Conservation (phyloP, 2,888 invertebrate species). For the Eumacrocentrus americanus region DNA sequence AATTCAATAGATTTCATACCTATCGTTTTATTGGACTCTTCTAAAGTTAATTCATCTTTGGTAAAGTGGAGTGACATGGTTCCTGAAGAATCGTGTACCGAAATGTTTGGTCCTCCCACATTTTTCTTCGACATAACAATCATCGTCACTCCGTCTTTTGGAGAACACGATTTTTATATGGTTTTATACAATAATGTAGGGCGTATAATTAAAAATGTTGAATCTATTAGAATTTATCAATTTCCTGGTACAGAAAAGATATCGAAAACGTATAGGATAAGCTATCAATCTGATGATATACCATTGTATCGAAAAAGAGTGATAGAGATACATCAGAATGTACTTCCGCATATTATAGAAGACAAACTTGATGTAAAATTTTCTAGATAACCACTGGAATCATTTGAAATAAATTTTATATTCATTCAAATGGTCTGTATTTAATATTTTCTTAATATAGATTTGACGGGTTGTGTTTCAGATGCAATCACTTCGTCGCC, state of each 20-base stretch:
- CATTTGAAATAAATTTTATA: not conserved
- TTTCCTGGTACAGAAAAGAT: slow-evolving; percentile 44
- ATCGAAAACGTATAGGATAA: slow-evolving; percentile 56
- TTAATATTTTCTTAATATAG: not conserved
- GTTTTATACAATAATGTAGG: slow-evolving; percentile 54
- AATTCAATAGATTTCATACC: slow-evolving; percentile 37
- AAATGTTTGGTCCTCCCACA: slow-evolving; percentile 4
- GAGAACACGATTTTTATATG: slow-evolving; percentile 43
- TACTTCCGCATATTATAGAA: slow-evolving; percentile 49
- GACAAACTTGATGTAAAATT: slow-evolving; percentile 37
- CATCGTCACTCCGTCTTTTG: slow-evolving; percentile 39
- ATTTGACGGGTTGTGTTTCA: slow-evolving; percentile 34
- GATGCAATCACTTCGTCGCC: slow-evolving; percentile 44
- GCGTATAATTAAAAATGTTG: slow-evolving; percentile 50
- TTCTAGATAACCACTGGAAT: slow-evolving; percentile 29
- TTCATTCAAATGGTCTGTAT: not conserved
- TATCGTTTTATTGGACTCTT: slow-evolving; percentile 29
- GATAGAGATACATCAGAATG: slow-evolving; percentile 54
- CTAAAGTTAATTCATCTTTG: slow-evolving; percentile 15
- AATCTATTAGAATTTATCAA: slow-evolving; percentile 49
- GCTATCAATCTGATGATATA: slow-evolving; percentile 53
- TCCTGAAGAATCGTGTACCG: slow-evolving; percentile 10
- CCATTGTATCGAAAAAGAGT: slow-evolving; percentile 55
- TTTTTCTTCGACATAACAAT: slow-evolving; percentile 56
- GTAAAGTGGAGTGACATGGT: slow-evolving; percentile 40